A percentile compares a stretch with the other conserved stretches of the same genome.
These are phyloP conservation scores for Camponotus vicinus DNA, from an alignment of 1,140 invertebrate genomes.

Conservation along the genomic window DNA sequence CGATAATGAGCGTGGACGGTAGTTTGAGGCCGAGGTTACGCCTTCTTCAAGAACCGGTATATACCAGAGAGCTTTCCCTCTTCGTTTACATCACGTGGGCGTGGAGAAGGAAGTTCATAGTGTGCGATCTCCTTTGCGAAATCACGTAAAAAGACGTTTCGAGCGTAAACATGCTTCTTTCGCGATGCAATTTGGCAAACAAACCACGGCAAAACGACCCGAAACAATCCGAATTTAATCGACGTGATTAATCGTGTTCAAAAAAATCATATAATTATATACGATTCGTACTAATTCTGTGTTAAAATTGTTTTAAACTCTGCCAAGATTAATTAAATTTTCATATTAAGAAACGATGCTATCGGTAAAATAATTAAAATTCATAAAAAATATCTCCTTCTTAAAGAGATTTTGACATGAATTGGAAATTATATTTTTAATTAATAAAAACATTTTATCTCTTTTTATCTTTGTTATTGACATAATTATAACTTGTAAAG, in stretches of 20 bases:
- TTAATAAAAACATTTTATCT: slow-evolving; percentile 2
- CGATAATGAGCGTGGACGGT: slow-evolving; percentile 81
- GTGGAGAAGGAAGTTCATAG: slow-evolving; percentile 68
- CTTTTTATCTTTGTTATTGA: not conserved
- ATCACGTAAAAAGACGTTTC: slow-evolving; percentile 47
- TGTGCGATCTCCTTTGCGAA: slow-evolving; percentile 68
- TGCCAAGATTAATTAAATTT: not conserved
- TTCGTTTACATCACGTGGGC: slow-evolving; percentile 73
- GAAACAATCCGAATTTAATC: not conserved
- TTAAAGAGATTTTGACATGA: not conserved
- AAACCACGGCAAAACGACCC: not conserved
- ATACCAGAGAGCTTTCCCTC: slow-evolving; percentile 70
- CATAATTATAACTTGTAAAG: not conserved
- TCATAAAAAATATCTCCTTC: not conserved
- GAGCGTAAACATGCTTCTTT: slow-evolving; percentile 43
- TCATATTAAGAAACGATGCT: not conserved
- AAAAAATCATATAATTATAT: not conserved
- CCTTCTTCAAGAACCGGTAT: slow-evolving; percentile 82
- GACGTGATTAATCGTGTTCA: not conserved
- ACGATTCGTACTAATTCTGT: not conserved
- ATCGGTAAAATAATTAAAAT: not conserved
- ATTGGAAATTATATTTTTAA: not conserved
- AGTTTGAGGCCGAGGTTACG: slow-evolving; percentile 80
- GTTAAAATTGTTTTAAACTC: not conserved
- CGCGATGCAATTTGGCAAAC: slow-evolving; percentile 30